Evolutionary conservation across 2,888 invertebrate species (phyloP), one percentile per base, ranked within the genome.

Genomic region (Dynastes hyllus): DNA sequence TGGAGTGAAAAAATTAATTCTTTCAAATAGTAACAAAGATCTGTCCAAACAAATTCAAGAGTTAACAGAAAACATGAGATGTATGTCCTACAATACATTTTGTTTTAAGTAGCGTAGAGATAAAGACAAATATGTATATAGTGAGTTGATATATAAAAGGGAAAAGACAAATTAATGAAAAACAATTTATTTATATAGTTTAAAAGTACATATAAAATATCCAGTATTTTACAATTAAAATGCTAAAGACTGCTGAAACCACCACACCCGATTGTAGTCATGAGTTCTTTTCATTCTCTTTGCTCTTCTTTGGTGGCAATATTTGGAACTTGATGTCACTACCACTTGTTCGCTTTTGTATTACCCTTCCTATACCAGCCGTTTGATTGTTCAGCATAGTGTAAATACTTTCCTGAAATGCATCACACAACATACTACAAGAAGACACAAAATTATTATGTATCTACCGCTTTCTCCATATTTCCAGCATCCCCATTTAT

Each of bases 341-440:
- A 32, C 92, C 93, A 87, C 93, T 94, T 6, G 85, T 87, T 66
- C 92, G 90, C 85, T 93, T 94, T 83, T 94, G 94, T 0, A 93
- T 90, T 78, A 94, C 88, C 87, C 90, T 92, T 0, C 91, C 91
- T 37, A 88, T 82, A 77, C 88, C 85, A 82, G 91, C 91, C 77
- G 91, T 87, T 76, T 91, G 88, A 50, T 87, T 88, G 85, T 93
- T 93, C 81, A 94, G 90, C 13, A 89, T 84, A 76, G 90, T 88
- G 83, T 91, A 92, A 78, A 94, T 90, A 78, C 87, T 89, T 84
- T 94, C 94, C 93, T 93, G 88, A 78, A 91, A 91, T 70, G 81
- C 45, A 84, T 45, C 69, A 80, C 29, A 77, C 13, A 69, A 69
- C 37, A 67, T 9, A 65, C 4, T 37, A 37, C 5, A 37, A 58